A percentile compares a stretch with the other conserved stretches of the same genome.
phyloP scores from a whole-genome alignment of 2,888 invertebrate genomes.

The Candidula unifasciata region DNA sequence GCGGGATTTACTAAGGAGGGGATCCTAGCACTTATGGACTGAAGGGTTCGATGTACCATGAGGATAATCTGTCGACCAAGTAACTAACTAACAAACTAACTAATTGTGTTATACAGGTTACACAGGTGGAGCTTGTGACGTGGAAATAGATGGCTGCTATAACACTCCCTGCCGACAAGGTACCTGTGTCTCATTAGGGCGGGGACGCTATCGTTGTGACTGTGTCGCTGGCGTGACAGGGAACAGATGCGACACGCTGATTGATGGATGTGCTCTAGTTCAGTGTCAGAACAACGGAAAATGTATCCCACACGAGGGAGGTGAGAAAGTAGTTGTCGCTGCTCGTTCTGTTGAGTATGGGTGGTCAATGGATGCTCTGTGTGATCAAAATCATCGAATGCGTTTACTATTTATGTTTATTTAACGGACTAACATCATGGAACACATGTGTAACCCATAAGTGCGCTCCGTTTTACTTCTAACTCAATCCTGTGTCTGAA shows the following conservation, averaged over 20 bases:
- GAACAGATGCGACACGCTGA: slow-evolving; percentile 86
- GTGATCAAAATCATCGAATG: no score
- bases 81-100: no score
- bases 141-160: slow-evolving; percentile 92
- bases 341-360: background rate
- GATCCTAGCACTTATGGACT: no score
- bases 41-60: no score
- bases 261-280: slow-evolving; percentile 94
- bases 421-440: background rate
- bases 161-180: slow-evolving; percentile 91
- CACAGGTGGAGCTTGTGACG: slow-evolving; percentile 82
- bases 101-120: slow-evolving; percentile 52
- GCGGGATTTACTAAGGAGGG: no score
- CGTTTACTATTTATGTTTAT: no score
- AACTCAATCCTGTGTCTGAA: no score
- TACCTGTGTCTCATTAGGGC: slow-evolving; percentile 81
- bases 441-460: no score
- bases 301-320: slow-evolving; percentile 79
- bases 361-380: no score
- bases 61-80: no score
- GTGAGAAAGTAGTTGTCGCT: slow-evolving; percentile 25
- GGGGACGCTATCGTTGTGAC: slow-evolving; percentile 55
- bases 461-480: no score
- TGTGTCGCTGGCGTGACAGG: slow-evolving; percentile 57
- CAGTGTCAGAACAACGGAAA: slow-evolving; percentile 93